phyloP scores from a whole-genome alignment of 1,140 invertebrate species.

The Ceratosolen fusciceps region DNA sequence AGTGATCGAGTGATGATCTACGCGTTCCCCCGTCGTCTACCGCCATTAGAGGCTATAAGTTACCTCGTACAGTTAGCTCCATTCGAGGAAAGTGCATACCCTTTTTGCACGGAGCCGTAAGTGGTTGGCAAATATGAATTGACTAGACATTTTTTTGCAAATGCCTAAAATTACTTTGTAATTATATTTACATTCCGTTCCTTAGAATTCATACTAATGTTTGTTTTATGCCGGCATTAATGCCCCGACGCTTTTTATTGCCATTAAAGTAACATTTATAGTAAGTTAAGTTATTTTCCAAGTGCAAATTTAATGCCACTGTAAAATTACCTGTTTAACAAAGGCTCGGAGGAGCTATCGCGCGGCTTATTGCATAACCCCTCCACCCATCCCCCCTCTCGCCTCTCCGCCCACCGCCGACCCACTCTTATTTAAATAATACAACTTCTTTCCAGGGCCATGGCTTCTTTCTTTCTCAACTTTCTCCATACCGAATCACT shows the following conservation, averaged over 20 bases:
- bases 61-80: too few relatives aligned
- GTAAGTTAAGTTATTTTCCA: not conserved
- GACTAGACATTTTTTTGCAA: not conserved
- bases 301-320: not conserved
- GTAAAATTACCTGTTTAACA: constrained; percentile 3
- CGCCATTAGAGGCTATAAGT: too few relatives aligned
- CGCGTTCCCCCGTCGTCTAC: too few relatives aligned
- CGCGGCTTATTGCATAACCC: too few relatives aligned
- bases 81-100: not conserved
- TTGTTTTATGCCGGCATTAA: not conserved
- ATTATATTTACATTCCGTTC: not conserved
- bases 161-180: not conserved
- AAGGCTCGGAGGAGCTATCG: not conserved
- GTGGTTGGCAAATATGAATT: not conserved
- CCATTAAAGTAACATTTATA: not conserved
- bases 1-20: too few relatives aligned
- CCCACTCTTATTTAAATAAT: not conserved
- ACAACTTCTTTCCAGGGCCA: not conserved
- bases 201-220: not conserved
- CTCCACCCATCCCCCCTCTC: too few relatives aligned
- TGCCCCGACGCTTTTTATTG: not conserved
- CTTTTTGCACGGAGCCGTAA: too few relatives aligned
- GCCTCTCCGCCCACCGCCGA: too few relatives aligned
- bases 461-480: not conserved
- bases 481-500: constrained; percentile 9